These are phyloP conservation scores for Ormyrus nitidulus DNA, from an alignment of 2,888 invertebrate genomes.

Conservation along the genomic window DNA sequence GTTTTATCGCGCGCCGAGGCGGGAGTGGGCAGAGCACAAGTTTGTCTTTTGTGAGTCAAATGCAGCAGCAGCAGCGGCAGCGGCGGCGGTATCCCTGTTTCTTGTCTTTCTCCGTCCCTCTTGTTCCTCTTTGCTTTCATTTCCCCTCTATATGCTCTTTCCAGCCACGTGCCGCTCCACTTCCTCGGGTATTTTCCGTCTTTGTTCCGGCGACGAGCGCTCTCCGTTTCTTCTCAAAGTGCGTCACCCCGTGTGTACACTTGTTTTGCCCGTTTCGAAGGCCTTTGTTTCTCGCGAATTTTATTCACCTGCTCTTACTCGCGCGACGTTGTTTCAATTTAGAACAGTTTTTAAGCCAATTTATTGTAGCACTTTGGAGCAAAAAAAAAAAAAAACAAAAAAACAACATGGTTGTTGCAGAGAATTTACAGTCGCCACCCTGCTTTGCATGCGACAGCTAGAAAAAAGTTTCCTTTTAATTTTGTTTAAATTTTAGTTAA, in stretches of 20 bases:
- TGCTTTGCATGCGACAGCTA: too few species aligned
- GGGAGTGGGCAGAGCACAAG: slow-evolving; percentile 7
- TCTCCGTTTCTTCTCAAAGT: not conserved
- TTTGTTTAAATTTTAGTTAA: too few species aligned
- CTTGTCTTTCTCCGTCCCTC: not conserved
- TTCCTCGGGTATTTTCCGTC: not conserved
- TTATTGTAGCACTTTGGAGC: too few species aligned
- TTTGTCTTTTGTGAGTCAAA: slow-evolving; percentile 56
- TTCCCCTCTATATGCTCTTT: not conserved
- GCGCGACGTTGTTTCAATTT: too few species aligned
- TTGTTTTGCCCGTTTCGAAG: not conserved
- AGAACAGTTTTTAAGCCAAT: too few species aligned
- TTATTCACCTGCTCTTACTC: too few species aligned
- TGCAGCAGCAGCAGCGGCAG: slow-evolving; percentile 8
- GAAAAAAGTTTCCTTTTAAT: too few species aligned
- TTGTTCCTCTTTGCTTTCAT: not conserved
- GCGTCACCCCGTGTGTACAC: not conserved
- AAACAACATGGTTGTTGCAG: too few species aligned
- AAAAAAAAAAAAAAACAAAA: too few species aligned
- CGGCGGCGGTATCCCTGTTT: slow-evolving; percentile 5
- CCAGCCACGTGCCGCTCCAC: not conserved
- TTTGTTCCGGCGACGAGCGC: slow-evolving; percentile 14
- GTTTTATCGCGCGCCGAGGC: slow-evolving; percentile 48
- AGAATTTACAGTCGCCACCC: too few species aligned
- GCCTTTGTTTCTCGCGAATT: not conserved